Evolutionary conservation across 2,113 vertebrate species (phyloP).

Genomic region (Numenius arquata): DNA sequence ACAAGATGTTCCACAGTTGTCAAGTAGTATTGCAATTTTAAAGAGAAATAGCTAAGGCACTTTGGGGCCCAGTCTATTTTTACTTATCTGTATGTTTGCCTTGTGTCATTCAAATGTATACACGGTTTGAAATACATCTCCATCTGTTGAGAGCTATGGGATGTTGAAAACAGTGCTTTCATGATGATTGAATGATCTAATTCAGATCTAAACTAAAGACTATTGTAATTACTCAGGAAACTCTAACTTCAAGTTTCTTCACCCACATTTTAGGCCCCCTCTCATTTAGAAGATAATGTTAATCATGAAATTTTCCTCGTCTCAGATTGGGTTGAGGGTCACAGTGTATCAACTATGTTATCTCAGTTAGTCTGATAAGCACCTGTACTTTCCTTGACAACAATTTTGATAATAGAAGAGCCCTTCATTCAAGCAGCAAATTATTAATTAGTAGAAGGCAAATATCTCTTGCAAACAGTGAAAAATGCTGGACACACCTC

Average conservation of each 20-base stretch:
- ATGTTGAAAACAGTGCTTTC: neutral
- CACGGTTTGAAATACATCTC: neutral
- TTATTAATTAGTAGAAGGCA: neutral
- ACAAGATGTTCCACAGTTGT: neutral
- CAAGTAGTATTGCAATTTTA: neutral
- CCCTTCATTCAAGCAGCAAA: neutral
- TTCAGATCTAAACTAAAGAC: neutral
- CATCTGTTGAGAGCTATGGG: neutral
- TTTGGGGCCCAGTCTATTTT: neutral
- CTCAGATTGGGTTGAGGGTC: neutral
- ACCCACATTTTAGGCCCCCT: neutral
- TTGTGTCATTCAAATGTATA: neutral
- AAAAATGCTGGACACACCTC: neutral
- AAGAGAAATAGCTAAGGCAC: neutral
- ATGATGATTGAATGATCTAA: neutral
- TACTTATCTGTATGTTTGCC: neutral
- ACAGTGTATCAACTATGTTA: neutral
- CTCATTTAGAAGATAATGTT: neutral
- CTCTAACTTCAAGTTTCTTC: neutral
- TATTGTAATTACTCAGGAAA: neutral
- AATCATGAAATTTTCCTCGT: neutral
- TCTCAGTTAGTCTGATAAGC: neutral
- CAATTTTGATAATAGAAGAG: neutral
- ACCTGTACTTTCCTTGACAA: neutral
- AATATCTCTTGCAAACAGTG: neutral